A percentile compares a stretch with the other conserved stretches of the same genome.
These are phyloP conservation scores for Prunella fulvescens DNA, from an alignment of 2,113 vertebrate species.

Conservation along the genomic window DNA sequence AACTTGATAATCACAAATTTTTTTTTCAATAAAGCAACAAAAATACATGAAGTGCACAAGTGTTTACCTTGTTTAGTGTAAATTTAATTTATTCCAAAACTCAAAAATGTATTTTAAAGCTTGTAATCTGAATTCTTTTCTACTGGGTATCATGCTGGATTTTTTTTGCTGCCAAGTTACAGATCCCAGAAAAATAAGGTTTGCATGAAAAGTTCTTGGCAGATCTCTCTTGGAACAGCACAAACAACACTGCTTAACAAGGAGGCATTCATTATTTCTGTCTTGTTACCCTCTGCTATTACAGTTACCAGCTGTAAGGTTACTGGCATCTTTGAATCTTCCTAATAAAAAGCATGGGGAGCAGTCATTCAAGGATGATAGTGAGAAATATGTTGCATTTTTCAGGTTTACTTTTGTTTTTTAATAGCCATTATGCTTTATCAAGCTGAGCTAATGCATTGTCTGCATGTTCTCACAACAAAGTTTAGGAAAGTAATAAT, in stretches of 20 bases:
- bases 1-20: background rate
- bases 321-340: background rate
- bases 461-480: background rate
- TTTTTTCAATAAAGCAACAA: background rate
- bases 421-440: background rate
- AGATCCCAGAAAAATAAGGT: conserved; percentile 27
- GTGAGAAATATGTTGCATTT: background rate
- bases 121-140: background rate
- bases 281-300: background rate
- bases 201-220: conserved; percentile 53
- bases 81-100: background rate
- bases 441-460: background rate
- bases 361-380: background rate
- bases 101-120: background rate
- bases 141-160: background rate
- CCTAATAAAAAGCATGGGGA: background rate
- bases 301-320: background rate
- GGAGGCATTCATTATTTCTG: conserved; percentile 40
- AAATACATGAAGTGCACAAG: background rate
- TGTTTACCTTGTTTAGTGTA: background rate
- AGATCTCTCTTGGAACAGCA: background rate
- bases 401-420: background rate
- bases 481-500: background rate
- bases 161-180: conserved; percentile 5
- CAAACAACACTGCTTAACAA: conserved; percentile 28